Conservation (phyloP, 2,888 invertebrate species). For the Fragum whitleyi region DNA sequence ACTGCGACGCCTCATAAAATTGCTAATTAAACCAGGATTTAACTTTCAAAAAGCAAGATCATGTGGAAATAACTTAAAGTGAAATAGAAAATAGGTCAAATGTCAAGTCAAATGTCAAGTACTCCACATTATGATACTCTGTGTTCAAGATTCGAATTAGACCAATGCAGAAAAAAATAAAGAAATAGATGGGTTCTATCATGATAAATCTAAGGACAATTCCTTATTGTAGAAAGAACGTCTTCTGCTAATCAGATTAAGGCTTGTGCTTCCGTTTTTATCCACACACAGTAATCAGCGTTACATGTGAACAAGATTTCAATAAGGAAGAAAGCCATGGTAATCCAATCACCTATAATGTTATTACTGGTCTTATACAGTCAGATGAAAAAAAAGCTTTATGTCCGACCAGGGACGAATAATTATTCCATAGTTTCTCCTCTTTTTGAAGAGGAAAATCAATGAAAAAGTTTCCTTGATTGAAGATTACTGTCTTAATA, state of each 20-base stretch:
- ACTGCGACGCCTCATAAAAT: too few species aligned
- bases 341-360: constrained; percentile 21
- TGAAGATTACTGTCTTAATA: not conserved
- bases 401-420: constrained; percentile 9
- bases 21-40: too few species aligned
- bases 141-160: too few species aligned
- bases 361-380: constrained; percentile 5
- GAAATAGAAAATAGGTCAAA: too few species aligned
- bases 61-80: too few species aligned
- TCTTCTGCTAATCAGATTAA: not conserved
- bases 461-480: not conserved
- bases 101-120: too few species aligned
- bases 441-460: not conserved
- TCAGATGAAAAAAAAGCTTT: constrained; percentile 13
- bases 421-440: not conserved
- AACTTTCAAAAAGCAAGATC: too few species aligned
- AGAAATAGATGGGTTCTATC: not conserved
- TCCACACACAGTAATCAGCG: not conserved
- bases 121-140: too few species aligned
- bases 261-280: not conserved
- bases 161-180: too few species aligned
- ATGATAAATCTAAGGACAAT: constrained; percentile 4
- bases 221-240: not conserved
- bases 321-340: constrained; percentile 13
- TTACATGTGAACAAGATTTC: constrained; percentile 16